These are phyloP conservation scores for Sternarchorhynchus goeldii DNA, from an alignment of 2,797 vertebrate genomes.

Conservation along the genomic window DNA sequence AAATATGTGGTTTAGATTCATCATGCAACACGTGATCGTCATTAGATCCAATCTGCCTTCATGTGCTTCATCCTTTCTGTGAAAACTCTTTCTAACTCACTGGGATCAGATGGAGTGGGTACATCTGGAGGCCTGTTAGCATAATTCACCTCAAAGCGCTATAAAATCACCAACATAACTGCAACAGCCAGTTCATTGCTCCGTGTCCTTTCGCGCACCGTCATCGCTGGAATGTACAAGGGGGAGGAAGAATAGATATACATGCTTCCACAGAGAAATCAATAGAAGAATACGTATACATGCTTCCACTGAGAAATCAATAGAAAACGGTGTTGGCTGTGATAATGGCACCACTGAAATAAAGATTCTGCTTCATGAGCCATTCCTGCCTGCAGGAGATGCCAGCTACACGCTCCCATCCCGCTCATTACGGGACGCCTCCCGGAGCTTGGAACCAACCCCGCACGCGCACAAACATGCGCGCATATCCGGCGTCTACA, in stretches of 20 bases:
- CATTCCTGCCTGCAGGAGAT: constrained; percentile 48
- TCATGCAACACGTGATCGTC: constrained; percentile 33
- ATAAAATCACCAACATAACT: constrained; percentile 41
- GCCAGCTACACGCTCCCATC: constrained; percentile 39
- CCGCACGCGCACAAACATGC: constrained; percentile 28
- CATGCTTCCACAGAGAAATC: constrained; percentile 43
- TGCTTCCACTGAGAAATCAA: constrained; percentile 44
- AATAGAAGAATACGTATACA: constrained; percentile 29
- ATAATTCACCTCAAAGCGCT: constrained; percentile 54
- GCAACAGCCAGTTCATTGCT: constrained; percentile 40
- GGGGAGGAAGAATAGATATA: constrained; percentile 32
- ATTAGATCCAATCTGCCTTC: constrained; percentile 38
- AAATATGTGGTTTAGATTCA: no score
- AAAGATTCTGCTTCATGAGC: constrained; percentile 44
- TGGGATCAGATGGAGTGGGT: constrained; percentile 41
- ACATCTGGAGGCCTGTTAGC: constrained; percentile 51
- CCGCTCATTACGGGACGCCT: constrained; percentile 56
- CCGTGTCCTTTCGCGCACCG: constrained; percentile 34
- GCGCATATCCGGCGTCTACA: constrained; percentile 18
- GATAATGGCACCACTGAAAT: constrained; percentile 48
- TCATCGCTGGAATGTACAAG: not conserved
- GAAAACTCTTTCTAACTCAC: constrained; percentile 43
- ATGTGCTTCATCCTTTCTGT: constrained; percentile 25
- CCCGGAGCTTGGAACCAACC: constrained; percentile 55
- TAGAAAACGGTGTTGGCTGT: constrained; percentile 46